A percentile compares a stretch with the other conserved stretches of the same genome.
Evolutionary conservation across 2,113 vertebrate genomes (phyloP).

Genomic region (Colossoma macropomum): DNA sequence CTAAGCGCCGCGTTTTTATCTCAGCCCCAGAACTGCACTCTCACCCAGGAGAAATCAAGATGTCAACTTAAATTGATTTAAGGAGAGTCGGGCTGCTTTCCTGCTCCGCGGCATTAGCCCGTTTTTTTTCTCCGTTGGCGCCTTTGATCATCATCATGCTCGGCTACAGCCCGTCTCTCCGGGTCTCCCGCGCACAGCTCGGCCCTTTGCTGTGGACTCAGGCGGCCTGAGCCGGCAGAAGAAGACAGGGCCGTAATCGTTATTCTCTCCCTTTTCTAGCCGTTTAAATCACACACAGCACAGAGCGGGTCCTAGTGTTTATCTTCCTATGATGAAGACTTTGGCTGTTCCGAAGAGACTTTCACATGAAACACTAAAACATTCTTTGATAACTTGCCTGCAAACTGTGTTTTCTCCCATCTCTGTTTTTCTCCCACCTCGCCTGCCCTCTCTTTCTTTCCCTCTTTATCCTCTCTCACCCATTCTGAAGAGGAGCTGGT

Average conservation of each 20-base stretch:
- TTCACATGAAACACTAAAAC: not conserved
- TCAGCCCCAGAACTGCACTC: constrained; percentile 60
- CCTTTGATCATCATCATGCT: constrained; percentile 72
- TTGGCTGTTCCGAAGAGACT: not conserved
- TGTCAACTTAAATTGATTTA: constrained; percentile 77
- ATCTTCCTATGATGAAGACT: constrained; percentile 11
- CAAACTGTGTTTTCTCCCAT: constrained; percentile 8
- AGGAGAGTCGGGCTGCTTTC: constrained; percentile 66
- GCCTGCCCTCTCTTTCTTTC: constrained; percentile 24
- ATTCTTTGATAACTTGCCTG: not conserved
- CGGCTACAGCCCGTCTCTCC: constrained; percentile 59
- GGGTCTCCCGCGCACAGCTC: constrained; percentile 53
- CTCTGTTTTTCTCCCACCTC: constrained; percentile 15
- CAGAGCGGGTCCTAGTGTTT: constrained; percentile 7
- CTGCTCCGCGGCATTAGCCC: constrained; percentile 63
- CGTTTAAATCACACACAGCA: constrained; percentile 24
- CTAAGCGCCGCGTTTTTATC: constrained; percentile 73
- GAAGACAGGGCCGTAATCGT: constrained; percentile 17
- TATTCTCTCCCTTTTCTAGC: not conserved
- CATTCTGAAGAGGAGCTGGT: not conserved
- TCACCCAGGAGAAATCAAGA: constrained; percentile 74
- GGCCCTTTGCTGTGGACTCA: not conserved
- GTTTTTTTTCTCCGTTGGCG: constrained; percentile 29
- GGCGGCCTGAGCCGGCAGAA: not conserved
- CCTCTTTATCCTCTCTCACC: not conserved